Percentiles rank a stretch among this genome's conserved stretches.
Evolutionary conservation across 2,113 vertebrate species (phyloP).

Genomic region (Sinocyclocheilus grahami): DNA sequence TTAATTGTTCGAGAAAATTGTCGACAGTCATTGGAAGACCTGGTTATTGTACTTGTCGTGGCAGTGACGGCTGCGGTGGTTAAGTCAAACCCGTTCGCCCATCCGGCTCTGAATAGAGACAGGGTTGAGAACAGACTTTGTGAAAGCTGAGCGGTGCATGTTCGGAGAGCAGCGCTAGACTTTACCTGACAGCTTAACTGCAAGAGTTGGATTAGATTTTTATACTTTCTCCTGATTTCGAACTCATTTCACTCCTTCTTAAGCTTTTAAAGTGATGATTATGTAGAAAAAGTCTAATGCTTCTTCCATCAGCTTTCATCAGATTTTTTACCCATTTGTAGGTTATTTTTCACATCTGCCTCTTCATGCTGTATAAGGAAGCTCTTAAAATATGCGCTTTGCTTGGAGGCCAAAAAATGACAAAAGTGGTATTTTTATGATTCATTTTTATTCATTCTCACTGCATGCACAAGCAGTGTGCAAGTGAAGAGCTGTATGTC

Average conservation of each 20-base stretch:
- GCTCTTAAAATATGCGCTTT: neutral
- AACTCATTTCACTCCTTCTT: neutral
- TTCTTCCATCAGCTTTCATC: slow-evolving; percentile 7
- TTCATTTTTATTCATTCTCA: neutral
- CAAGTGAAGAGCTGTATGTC: neutral
- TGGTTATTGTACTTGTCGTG: slow-evolving; percentile 34
- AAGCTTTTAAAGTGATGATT: neutral
- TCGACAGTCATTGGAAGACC: slow-evolving; percentile 26
- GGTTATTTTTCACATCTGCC: neutral
- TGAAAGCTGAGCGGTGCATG: slow-evolving; percentile 12
- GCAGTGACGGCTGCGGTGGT: neutral
- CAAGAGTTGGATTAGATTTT: neutral
- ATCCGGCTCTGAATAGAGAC: neutral
- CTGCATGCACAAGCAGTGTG: neutral
- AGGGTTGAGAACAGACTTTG: neutral
- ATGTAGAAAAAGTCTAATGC: neutral
- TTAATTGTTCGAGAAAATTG: slow-evolving; percentile 43
- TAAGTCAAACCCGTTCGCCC: neutral
- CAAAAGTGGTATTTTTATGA: neutral
- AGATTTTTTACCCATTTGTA: neutral
- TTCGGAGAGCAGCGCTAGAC: no score
- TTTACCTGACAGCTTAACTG: slow-evolving; percentile 2
- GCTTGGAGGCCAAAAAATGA: neutral
- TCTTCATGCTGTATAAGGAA: neutral
- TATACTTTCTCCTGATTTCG: neutral